Conservation (phyloP, 1,140 invertebrate species). For the Drosophila baimaii region DNA sequence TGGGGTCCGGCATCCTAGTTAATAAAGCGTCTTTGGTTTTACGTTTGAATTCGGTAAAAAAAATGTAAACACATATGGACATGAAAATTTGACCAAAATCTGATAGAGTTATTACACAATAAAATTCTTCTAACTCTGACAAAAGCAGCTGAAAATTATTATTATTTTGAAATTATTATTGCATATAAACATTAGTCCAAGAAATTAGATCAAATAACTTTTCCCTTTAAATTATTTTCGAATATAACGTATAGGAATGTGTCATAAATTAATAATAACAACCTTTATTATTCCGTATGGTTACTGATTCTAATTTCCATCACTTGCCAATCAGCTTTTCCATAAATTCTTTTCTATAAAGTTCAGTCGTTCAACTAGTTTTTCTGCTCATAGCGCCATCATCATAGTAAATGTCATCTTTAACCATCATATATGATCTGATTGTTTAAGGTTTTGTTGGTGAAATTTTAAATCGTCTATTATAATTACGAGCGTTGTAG, state of each 20-base stretch:
- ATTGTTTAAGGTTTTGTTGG: background rate
- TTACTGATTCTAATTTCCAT: background rate
- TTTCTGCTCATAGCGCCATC: constrained; percentile 1
- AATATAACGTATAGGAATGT: background rate
- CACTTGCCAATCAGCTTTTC: background rate
- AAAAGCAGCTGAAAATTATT: constrained; percentile 1
- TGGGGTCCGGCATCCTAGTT: no score
- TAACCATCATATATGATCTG: background rate
- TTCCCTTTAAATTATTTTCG: background rate
- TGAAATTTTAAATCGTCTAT: no score
- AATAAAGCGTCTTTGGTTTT: no score
- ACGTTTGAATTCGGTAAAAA: no score
- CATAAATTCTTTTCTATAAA: background rate
- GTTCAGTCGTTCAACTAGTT: constrained; percentile 24
- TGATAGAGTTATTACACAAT: no score
- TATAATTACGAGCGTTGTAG: background rate
- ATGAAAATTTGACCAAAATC: no score
- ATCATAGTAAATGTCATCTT: background rate
- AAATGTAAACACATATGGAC: no score
- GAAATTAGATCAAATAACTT: background rate
- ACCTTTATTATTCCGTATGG: background rate
- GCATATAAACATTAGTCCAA: background rate
- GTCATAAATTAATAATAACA: no score
- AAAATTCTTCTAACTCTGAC: no score
- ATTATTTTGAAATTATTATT: background rate